These are phyloP conservation scores for Diaphora mendica DNA, from an alignment of 2,888 invertebrate genomes.

Conservation along the genomic window DNA sequence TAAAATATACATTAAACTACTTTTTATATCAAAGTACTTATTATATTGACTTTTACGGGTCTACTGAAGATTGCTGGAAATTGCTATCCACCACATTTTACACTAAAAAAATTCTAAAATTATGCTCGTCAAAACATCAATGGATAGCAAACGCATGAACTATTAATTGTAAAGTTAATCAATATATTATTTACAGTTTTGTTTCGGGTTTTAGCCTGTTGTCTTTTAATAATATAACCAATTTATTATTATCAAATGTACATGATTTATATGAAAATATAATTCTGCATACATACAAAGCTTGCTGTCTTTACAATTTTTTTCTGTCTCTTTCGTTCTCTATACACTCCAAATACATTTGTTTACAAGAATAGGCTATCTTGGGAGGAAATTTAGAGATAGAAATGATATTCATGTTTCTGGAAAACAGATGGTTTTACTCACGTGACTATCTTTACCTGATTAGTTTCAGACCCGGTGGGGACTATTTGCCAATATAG, in stretches of 20 bases:
- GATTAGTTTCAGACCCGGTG: too few relatives aligned
- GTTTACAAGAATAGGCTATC: not conserved
- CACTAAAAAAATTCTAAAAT: not conserved
- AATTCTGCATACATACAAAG: not conserved
- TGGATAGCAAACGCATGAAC: conserved; percentile 11
- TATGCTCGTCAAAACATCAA: conserved; percentile 8
- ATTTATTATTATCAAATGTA: conserved; percentile 12
- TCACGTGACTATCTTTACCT: not conserved
- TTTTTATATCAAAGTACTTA: conserved; percentile 33
- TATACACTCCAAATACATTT: not conserved
- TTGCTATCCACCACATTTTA: conserved; percentile 15
- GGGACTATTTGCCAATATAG: too few relatives aligned
- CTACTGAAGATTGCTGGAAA: conserved; percentile 12
- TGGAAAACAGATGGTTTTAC: too few relatives aligned
- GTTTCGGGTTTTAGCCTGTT: conserved; percentile 16
- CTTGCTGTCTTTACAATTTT: not conserved
- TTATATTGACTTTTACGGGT: conserved; percentile 23
- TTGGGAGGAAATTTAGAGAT: not conserved
- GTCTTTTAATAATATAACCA: conserved; percentile 32
- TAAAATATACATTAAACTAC: conserved; percentile 63
- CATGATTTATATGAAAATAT: conserved; percentile 24
- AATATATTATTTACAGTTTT: conserved; percentile 34
- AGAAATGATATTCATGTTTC: too few relatives aligned
- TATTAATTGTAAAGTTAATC: conserved; percentile 10
- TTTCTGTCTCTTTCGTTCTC: not conserved